Base-by-base conservation (phyloP, 2,113 vertebrate species). In the Crotalus horridus region DNA sequence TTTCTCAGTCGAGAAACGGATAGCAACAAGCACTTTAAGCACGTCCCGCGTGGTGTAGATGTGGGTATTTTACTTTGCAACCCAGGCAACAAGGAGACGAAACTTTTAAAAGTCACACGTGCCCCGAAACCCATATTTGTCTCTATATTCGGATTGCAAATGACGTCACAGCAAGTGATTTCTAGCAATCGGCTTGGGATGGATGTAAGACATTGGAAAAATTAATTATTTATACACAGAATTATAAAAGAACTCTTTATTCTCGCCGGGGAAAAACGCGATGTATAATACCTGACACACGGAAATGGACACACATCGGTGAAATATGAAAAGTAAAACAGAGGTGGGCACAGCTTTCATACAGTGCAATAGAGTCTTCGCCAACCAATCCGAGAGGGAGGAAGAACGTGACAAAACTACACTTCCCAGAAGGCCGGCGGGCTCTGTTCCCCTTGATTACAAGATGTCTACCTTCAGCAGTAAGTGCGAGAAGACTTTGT, bases 381-480 rank as follows among this genome's bases (percentile, higher is more conserved):
- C 85, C 21, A 12, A 26, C 10, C 51, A 91, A 15, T 5, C 46
- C 53, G 46, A 58, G 48, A 5, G 39, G 23, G n/a, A 6, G 39
- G 20, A 48, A 90, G 89, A 69, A 46, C 0, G 10, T 26, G n/a
- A 48, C 11, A 43, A 90, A 86, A 93, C 92, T 93, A 93, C 92
- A 54, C 5, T 87, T 90, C 92, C 89, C 92, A 93, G 54, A 90
- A 90, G 39, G 46, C 92, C 0, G 21, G 33, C 12, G 81, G 7
- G 74, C 56, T 13, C 24, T 9, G 24, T 21, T 17, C 7, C 4
- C 8, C 29, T 26, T 7, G 7, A 12, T 29, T 43, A 10, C 89
- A 93, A 93, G 81, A 93, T 93, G 92, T 58, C 89, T 5, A 17
- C 23, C 8, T 11, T 90, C 0, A 29, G 24, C 23, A 64, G 92